Conservation (phyloP, 2,888 invertebrate species). For the Epinotia ramella region DNA sequence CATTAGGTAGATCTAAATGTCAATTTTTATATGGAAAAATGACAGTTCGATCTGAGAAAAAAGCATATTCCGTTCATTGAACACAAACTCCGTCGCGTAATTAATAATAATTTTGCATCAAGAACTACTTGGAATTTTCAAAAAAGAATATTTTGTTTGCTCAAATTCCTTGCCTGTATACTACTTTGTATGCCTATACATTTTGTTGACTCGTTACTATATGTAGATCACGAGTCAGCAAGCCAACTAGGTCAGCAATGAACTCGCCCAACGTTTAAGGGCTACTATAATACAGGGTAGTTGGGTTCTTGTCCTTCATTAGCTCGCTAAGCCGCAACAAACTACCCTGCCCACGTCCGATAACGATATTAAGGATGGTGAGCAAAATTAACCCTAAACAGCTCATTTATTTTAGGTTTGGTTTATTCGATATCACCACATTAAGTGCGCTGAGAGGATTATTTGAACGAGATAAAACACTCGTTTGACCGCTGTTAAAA, state of each 20-base stretch:
- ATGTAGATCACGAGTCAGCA: conserved; percentile 6
- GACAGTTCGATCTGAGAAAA: no score
- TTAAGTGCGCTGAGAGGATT: conserved; percentile 21
- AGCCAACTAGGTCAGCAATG: conserved; percentile 10
- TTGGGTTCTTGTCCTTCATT: conserved; percentile 30
- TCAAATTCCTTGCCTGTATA: no score
- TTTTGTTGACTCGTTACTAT: not conserved
- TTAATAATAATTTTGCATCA: no score
- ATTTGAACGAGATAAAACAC: conserved; percentile 17
- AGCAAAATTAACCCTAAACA: conserved; percentile 25
- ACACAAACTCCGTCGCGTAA: no score
- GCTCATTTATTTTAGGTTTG: conserved; percentile 21
- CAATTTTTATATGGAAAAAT: no score
- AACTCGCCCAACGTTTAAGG: conserved; percentile 26
- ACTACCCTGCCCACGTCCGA: conserved; percentile 40
- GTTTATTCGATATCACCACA: conserved; percentile 23
- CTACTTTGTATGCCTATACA: not conserved
- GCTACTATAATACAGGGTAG: conserved; percentile 30
- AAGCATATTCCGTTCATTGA: no score
- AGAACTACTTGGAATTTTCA: no score
- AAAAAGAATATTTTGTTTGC: no score
- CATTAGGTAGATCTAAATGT: no score
- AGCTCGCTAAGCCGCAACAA: conserved; percentile 30
- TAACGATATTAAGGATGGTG: conserved; percentile 32
- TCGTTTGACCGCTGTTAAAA: not conserved